These are phyloP conservation scores for Cactoblastis cactorum DNA, from an alignment of 2,888 invertebrate genomes.

Conservation along the genomic window DNA sequence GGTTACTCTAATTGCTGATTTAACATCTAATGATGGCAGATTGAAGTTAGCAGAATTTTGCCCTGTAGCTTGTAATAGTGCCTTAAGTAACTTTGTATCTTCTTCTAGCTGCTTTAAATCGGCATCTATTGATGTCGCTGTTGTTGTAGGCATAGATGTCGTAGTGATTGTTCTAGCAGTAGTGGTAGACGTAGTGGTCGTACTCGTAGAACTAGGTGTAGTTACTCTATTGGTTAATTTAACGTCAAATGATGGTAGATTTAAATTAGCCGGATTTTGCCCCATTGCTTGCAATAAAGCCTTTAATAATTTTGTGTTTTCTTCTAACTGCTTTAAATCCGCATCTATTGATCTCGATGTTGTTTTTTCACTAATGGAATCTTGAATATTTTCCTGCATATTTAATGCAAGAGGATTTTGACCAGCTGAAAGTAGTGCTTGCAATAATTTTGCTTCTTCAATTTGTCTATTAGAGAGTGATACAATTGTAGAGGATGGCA, in stretches of 20 bases:
- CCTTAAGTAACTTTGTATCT: slow-evolving; percentile 67
- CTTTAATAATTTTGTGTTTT: slow-evolving; percentile 67
- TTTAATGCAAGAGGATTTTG: slow-evolving; percentile 38
- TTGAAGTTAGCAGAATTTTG: slow-evolving; percentile 61
- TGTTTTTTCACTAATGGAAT: slow-evolving; percentile 37
- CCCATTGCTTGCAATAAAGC: slow-evolving; percentile 67
- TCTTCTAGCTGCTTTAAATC: slow-evolving; percentile 70
- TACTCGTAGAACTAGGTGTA: slow-evolving; percentile 32
- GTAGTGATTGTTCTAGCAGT: slow-evolving; percentile 33
- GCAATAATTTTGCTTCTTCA: slow-evolving; percentile 51
- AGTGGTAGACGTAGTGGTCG: slow-evolving; percentile 32
- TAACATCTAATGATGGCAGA: slow-evolving; percentile 53
- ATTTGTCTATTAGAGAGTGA: slow-evolving; percentile 28
- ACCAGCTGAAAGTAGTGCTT: slow-evolving; percentile 52
- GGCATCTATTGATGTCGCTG: slow-evolving; percentile 62
- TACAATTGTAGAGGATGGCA: slow-evolving; percentile 29
- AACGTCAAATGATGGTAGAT: slow-evolving; percentile 55
- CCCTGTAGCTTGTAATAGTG: slow-evolving; percentile 63
- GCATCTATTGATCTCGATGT: slow-evolving; percentile 64
- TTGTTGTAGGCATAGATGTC: slow-evolving; percentile 33
- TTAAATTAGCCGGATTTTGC: slow-evolving; percentile 58
- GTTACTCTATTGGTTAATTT: slow-evolving; percentile 34
- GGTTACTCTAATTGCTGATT: slow-evolving; percentile 32
- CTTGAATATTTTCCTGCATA: slow-evolving; percentile 29
- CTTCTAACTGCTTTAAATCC: slow-evolving; percentile 67